Percentiles rank a stretch among this genome's conserved stretches.
phyloP scores from a whole-genome alignment of 2,113 vertebrate genomes.

The Otis tarda region DNA sequence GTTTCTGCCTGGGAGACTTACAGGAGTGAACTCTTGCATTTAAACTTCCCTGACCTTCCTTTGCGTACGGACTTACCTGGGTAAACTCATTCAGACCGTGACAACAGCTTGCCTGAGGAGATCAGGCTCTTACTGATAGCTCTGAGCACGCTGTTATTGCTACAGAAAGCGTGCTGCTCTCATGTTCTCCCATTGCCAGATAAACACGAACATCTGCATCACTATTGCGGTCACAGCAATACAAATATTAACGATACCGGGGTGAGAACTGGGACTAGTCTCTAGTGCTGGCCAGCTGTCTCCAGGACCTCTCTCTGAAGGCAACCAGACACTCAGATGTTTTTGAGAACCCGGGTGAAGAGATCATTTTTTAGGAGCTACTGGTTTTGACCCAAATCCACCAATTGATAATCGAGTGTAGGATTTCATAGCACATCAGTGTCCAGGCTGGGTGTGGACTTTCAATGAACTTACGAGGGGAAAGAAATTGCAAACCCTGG shows the following conservation, averaged over 20 bases:
- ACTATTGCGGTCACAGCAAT: neutral
- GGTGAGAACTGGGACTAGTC: neutral
- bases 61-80: neutral
- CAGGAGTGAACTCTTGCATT: neutral
- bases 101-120: neutral
- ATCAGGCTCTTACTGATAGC: neutral
- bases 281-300: neutral
- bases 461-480: neutral
- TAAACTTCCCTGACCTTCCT: neutral
- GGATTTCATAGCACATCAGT: neutral
- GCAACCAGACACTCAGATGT: neutral
- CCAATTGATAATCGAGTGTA: fast-evolving
- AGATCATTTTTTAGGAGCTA: neutral
- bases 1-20: neutral
- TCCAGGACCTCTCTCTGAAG: neutral
- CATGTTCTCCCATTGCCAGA: neutral
- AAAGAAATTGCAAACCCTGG: neutral
- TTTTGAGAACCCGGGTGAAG: neutral
- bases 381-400: neutral
- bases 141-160: neutral
- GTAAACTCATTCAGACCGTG: neutral
- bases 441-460: neutral
- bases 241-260: neutral
- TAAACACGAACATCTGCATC: neutral
- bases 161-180: neutral